Conservation (phyloP, 2,797 vertebrate genomes). For the Protonibea diacanthus region DNA sequence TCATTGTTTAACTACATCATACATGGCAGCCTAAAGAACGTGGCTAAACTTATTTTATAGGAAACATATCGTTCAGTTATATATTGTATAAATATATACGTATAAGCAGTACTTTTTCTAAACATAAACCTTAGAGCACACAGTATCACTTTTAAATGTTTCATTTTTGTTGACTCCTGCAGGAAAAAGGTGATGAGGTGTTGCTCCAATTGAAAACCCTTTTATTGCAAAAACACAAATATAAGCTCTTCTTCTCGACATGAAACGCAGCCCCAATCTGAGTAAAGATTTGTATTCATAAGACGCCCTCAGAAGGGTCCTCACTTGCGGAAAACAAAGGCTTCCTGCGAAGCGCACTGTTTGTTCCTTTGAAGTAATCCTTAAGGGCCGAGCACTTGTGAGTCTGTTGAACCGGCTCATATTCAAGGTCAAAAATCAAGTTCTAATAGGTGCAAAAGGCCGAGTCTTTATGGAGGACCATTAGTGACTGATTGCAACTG, state of each 20-base stretch:
- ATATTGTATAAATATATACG: not conserved
- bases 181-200: not conserved
- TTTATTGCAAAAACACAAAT: slow-evolving; percentile 2
- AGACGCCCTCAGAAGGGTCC: slow-evolving; percentile 22
- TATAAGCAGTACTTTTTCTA: not conserved
- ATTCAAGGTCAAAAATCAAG: slow-evolving; percentile 67
- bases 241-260: not conserved
- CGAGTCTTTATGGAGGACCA: slow-evolving; percentile 70
- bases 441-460: slow-evolving; percentile 62
- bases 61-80: not conserved
- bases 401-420: slow-evolving; percentile 54
- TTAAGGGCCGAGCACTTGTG: slow-evolving; percentile 39
- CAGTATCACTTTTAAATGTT: not conserved
- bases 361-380: slow-evolving; percentile 70
- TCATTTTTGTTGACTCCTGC: not conserved
- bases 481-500: slow-evolving; percentile 73
- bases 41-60: not conserved
- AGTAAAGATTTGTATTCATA: slow-evolving; percentile 29
- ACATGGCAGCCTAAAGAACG: not conserved
- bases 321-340: slow-evolving; percentile 34
- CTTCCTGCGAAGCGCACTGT: slow-evolving; percentile 12
- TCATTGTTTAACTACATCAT: not conserved
- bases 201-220: not conserved
- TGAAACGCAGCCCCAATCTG: slow-evolving; percentile 9
- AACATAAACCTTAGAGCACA: not conserved